Percentiles rank a stretch among this genome's conserved stretches.
phyloP scores from a whole-genome alignment of 2,888 invertebrate species.

The Sabatieria punctata region DNA sequence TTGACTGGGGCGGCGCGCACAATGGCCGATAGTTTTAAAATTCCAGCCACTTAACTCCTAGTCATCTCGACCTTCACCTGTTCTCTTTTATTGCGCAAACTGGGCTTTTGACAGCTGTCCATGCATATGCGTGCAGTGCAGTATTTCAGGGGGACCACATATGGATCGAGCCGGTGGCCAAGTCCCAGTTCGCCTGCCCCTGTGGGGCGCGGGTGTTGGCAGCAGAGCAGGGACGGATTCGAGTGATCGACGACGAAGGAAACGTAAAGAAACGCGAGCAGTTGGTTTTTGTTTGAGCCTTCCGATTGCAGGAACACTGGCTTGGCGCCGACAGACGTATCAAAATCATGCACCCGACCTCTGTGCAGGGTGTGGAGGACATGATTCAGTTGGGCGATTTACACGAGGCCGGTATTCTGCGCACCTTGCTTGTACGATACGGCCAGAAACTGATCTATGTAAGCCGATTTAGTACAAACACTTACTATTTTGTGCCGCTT shows the following conservation, averaged over 20 bases:
- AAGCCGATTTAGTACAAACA: too few species aligned
- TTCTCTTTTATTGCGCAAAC: too few species aligned
- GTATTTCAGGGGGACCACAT: constrained; percentile 87
- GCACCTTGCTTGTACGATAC: constrained; percentile 91
- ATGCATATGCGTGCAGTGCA: too few species aligned
- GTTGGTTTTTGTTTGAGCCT: too few species aligned
- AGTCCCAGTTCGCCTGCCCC: constrained; percentile 83
- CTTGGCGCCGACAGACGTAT: constrained; percentile 83
- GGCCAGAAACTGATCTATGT: constrained; percentile 98
- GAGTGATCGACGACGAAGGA: constrained; percentile 90
- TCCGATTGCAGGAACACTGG: constrained; percentile 62
- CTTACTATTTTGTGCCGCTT: too few species aligned
- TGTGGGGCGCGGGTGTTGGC: constrained; percentile 91
- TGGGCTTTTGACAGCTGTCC: too few species aligned
- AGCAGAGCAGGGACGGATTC: constrained; percentile 79
- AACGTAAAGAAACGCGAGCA: constrained; percentile 47
- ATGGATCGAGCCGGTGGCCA: constrained; percentile 93
- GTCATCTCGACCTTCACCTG: too few species aligned
- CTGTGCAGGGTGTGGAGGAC: constrained; percentile 94
- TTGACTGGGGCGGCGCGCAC: too few species aligned
- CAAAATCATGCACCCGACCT: constrained; percentile 91
- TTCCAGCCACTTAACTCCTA: too few species aligned
- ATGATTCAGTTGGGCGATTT: constrained; percentile 98
- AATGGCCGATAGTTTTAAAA: too few species aligned
- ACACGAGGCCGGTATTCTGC: constrained; percentile 92